Evolutionary conservation across 2,113 vertebrate genomes (phyloP).

Genomic region (Lethenteron camtschaticum): DNA sequence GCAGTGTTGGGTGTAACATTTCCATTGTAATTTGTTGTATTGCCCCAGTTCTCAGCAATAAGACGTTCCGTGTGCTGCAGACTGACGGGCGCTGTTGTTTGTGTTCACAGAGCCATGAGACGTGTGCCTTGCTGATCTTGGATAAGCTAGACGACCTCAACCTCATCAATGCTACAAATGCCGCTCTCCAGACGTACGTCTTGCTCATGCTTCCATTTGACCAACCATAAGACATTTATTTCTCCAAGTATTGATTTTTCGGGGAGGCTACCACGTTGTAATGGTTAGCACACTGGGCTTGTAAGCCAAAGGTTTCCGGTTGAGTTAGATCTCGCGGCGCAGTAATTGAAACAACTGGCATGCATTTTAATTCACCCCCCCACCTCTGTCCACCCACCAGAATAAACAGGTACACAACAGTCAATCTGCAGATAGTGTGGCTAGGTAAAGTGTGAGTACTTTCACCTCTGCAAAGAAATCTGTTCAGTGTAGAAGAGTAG

Average conservation of each 20-base stretch:
- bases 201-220: constrained; percentile 8
- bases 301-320: constrained; percentile 9
- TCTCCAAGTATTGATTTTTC: constrained; percentile 11
- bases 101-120: constrained; percentile 54
- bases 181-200: constrained; percentile 81
- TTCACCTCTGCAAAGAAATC: too few species aligned
- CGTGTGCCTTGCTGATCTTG: constrained; percentile 75
- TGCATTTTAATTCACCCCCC: neutral
- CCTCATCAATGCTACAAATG: constrained; percentile 61
- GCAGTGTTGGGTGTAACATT: too few species aligned
- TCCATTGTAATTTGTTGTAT: too few species aligned
- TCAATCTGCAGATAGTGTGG: too few species aligned
- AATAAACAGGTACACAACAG: too few species aligned
- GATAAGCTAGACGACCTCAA: constrained; percentile 55
- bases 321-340: constrained; percentile 7
- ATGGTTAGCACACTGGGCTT: constrained; percentile 13
- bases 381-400: neutral
- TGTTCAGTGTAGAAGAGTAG: too few species aligned
- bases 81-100: too few species aligned
- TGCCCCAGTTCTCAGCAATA: too few species aligned
- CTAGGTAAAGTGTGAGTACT: too few species aligned
- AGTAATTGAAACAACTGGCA: neutral
- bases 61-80: too few species aligned
- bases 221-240: constrained; percentile 10
- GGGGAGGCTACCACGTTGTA: constrained; percentile 13